Conservation (phyloP, 1,140 invertebrate species). For the Tetranychus cinnabarinus region DNA sequence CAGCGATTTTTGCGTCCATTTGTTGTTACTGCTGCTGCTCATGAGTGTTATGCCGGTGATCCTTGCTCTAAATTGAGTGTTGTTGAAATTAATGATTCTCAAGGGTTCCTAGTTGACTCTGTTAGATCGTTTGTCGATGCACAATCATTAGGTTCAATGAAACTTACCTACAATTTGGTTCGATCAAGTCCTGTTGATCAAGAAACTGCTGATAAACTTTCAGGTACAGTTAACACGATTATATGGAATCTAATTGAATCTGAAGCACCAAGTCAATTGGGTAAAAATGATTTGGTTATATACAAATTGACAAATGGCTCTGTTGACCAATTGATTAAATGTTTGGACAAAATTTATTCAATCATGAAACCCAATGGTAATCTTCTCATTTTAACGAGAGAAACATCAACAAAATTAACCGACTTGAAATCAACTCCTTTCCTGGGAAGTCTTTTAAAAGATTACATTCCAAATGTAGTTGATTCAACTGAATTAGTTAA, state of each 20-base stretch:
- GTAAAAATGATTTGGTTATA: neutral
- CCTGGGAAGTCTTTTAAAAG: too few species aligned
- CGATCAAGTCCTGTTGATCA: neutral
- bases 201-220: neutral
- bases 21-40: neutral
- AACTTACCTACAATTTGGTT: neutral
- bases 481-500: too few species aligned
- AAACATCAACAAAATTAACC: too few species aligned
- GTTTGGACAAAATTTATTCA: too few species aligned
- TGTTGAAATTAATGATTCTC: neutral
- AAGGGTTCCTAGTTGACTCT: neutral
- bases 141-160: neutral
- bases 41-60: neutral
- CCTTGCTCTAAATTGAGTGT: neutral
- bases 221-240: neutral
- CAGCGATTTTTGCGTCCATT: neutral
- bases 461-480: too few species aligned
- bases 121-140: neutral
- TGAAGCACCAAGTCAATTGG: neutral
- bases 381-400: too few species aligned
- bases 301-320: neutral
- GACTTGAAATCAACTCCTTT: too few species aligned
- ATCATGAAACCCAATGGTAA: too few species aligned
- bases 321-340: too few species aligned
- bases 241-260: neutral